These are phyloP conservation scores for Takifugu flavidus DNA, from an alignment of 2,113 vertebrate species.

Conservation along the genomic window DNA sequence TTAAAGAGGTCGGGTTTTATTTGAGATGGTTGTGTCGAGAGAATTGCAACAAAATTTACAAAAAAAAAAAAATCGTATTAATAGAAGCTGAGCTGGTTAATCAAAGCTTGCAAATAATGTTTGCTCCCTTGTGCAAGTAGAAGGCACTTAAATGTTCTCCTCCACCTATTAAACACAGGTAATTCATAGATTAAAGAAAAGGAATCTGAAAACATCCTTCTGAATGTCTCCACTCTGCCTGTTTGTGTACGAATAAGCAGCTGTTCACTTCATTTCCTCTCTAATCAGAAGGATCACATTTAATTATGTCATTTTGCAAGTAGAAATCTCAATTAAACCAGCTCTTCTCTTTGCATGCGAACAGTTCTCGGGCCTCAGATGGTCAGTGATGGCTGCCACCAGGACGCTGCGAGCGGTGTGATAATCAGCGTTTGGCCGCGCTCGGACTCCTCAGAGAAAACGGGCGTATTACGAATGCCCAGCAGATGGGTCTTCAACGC, in stretches of 20 bases:
- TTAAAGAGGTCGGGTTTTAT: too few species aligned
- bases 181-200: too few species aligned
- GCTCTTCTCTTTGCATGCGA: constrained; percentile 26
- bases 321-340: constrained; percentile 26
- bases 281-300: constrained; percentile 18
- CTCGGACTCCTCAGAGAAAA: constrained; percentile 42
- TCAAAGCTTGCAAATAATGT: too few species aligned
- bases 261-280: constrained; percentile 6
- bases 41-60: too few species aligned
- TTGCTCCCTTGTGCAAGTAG: too few species aligned
- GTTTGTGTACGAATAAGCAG: background rate
- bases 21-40: too few species aligned
- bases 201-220: background rate
- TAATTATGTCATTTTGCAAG: constrained; percentile 10
- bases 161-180: too few species aligned
- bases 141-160: too few species aligned
- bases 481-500: constrained; percentile 57
- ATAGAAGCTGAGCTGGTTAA: too few species aligned
- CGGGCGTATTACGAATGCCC: constrained; percentile 43
- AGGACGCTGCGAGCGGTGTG: constrained; percentile 31
- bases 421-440: constrained; percentile 54
- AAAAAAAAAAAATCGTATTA: too few species aligned
- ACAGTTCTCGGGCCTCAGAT: constrained; percentile 61
- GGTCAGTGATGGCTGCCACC: constrained; percentile 48
- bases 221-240: background rate